These are phyloP conservation scores for Taenioides sp. DNA, from an alignment of 2,797 vertebrate genomes.

Conservation along the genomic window DNA sequence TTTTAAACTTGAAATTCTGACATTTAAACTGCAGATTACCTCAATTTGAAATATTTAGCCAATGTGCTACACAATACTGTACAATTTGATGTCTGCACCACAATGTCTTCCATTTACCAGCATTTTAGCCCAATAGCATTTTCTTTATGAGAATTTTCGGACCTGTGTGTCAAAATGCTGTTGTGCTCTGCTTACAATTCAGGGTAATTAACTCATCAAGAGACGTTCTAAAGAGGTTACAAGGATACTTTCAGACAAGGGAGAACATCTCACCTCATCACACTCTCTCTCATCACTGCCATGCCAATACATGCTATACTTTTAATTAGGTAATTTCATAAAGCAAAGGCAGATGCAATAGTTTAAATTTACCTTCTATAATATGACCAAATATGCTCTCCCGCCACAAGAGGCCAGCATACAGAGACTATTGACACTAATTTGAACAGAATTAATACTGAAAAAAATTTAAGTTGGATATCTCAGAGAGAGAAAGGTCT, in stretches of 20 bases:
- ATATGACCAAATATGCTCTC: neutral
- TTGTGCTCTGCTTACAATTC: constrained; percentile 14
- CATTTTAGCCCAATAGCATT: too few relatives aligned
- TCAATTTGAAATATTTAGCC: too few relatives aligned
- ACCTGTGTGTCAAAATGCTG: constrained; percentile 13
- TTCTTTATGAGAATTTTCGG: constrained; percentile 2
- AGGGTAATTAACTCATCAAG: constrained; percentile 52
- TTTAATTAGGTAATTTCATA: neutral
- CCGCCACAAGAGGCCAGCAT: neutral
- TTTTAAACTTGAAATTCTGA: too few relatives aligned
- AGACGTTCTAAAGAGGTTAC: constrained; percentile 32
- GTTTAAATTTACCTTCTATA: neutral
- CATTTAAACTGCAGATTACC: too few relatives aligned
- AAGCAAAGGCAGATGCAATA: neutral
- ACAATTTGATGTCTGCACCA: too few relatives aligned
- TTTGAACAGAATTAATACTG: neutral
- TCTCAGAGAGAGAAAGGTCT: too few relatives aligned
- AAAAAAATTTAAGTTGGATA: neutral
- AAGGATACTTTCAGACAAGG: constrained; percentile 49
- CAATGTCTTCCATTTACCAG: too few relatives aligned
- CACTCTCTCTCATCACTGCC: neutral
- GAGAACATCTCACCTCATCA: neutral
- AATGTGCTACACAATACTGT: too few relatives aligned
- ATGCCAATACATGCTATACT: neutral
- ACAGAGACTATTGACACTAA: neutral